Base-by-base conservation (phyloP, 2,888 invertebrate species). In the Furcula furcula region DNA sequence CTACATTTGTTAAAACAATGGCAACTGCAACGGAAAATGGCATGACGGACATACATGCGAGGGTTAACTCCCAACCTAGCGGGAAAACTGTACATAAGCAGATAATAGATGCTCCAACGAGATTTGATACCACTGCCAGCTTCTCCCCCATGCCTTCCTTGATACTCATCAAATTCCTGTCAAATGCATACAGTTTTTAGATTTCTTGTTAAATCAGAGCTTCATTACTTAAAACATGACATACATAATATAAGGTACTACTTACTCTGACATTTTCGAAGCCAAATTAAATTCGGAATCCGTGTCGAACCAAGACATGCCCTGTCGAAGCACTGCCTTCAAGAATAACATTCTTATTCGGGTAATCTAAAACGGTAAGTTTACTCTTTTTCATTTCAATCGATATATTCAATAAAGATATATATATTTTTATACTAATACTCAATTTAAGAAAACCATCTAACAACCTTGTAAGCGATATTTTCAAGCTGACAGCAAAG, bases 101-200 rank as follows among this genome's bases (percentile, higher is more conserved):
- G 12, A 93, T 86, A 3, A 95, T 65, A 46, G 93, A 93, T 0
- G 93, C 93, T 33, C 93, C 91, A 26, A 93, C 76, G 33, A 94
- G 90, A 64, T 93, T 94, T 0, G 92, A 80, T 35, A 94, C 93
- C 36, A 94, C 91, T 0, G 92, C 92, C 7, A 95, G 75, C 73
- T 96, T 96, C 61, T 95, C 95, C 0, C 94, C 94, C 39, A 95
- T 93, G 0, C 95, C 96, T 43, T 95, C 94, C 62, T 94, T 94
- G 49, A 96, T 88, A 74, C 93, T 93, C 65, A 93, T 91, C 63
- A 94, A 80, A 64, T 94, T 93, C 50, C 94, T 94, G 74, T 15
- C 72, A 33, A 19, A 29, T 7, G 18, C n/a, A n/a, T n/a, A n/a
- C n/a, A n/a, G n/a, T n/a, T n/a, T n/a, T n/a, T n/a, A n/a, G n/a